Evolutionary conservation across 1,140 invertebrate species (phyloP).

Genomic region (Zaprionus ornatus): DNA sequence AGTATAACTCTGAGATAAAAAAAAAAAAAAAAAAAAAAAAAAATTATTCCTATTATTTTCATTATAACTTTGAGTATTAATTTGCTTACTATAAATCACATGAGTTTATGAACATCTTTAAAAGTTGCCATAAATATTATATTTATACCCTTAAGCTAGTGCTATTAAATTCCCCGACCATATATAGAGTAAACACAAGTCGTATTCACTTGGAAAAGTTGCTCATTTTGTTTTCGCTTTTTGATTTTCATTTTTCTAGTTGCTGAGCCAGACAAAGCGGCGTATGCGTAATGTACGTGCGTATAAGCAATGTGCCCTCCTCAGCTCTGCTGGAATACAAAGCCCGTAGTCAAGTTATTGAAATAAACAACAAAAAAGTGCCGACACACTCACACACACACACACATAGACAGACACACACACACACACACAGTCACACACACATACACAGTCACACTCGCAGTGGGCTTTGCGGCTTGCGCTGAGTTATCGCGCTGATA

Average conservation of each 20-base stretch:
- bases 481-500: constrained; percentile 76
- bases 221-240: constrained; percentile 2
- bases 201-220: background rate
- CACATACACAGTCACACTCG: constrained; percentile 6
- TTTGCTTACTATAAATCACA: too few relatives aligned
- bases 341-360: constrained; percentile 64
- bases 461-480: constrained; percentile 19
- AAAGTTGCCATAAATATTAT: too few relatives aligned
- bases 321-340: constrained; percentile 3
- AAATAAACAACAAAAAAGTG: constrained; percentile 64
- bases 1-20: too few relatives aligned
- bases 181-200: background rate
- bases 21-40: too few relatives aligned
- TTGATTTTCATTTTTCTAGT: constrained; percentile 17
- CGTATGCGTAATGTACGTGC: constrained; percentile 65
- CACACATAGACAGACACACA: constrained; percentile 4
- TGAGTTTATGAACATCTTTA: too few relatives aligned
- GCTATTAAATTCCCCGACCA: too few relatives aligned
- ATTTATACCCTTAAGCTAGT: too few relatives aligned
- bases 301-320: background rate
- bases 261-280: constrained; percentile 51
- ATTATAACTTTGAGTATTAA: too few relatives aligned
- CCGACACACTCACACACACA: constrained; percentile 10
- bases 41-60: too few relatives aligned
- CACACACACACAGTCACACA: constrained; percentile 20